Evolutionary conservation across 2,888 invertebrate species (phyloP).

Genomic region (Acleris laterana): DNA sequence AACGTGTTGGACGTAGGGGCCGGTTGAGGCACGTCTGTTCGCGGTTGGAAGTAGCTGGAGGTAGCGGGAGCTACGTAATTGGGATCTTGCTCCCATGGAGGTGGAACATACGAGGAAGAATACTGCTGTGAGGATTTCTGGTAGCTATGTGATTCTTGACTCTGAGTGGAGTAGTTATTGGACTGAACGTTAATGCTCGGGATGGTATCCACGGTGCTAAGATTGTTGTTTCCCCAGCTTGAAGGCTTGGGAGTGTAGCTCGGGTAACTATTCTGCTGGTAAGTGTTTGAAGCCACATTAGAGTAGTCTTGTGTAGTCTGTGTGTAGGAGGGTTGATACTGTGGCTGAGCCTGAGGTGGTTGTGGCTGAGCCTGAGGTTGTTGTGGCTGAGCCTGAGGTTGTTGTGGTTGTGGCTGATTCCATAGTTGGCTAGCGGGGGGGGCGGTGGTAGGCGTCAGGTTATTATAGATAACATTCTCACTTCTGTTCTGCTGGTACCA

Average conservation of each 20-base stretch:
- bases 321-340: constrained; percentile 56
- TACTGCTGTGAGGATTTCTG: constrained; percentile 65
- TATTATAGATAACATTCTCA: constrained; percentile 63
- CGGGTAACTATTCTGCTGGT: constrained; percentile 54
- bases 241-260: constrained; percentile 66
- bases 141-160: constrained; percentile 62
- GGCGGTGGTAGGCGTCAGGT: constrained; percentile 53
- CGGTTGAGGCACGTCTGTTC: constrained; percentile 37
- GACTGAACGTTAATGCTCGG: constrained; percentile 50
- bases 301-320: constrained; percentile 59
- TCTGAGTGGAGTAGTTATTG: constrained; percentile 61
- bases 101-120: constrained; percentile 74
- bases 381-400: constrained; percentile 7
- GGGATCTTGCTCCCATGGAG: constrained; percentile 78
- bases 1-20: constrained; percentile 54
- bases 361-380: constrained; percentile 35
- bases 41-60: constrained; percentile 61
- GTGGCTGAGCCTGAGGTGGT: constrained; percentile 37
- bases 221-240: constrained; percentile 57
- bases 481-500: constrained; percentile 73
- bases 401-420: constrained; percentile 44
- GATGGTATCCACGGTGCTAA: constrained; percentile 45
- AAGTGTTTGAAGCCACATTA: constrained; percentile 50
- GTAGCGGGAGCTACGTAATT: constrained; percentile 61
- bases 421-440: constrained; percentile 52